Conservation (phyloP, 2,797 vertebrate species). For the Ptychobarbus kaznakovi region DNA sequence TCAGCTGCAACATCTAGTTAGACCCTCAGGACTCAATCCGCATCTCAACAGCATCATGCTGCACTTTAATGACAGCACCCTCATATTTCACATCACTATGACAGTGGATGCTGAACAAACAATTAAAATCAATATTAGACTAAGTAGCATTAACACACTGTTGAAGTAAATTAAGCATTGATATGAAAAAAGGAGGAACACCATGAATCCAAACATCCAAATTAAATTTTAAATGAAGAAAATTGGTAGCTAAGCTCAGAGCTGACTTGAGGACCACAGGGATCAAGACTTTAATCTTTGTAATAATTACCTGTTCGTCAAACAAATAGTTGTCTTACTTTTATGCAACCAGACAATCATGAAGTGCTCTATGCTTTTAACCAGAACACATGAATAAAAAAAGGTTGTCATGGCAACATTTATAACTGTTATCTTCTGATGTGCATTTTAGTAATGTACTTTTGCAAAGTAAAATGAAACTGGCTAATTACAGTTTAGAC, state of each 20-base stretch:
- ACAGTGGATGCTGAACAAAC: neutral
- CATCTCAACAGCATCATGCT: neutral
- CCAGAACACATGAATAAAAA: conserved; percentile 14
- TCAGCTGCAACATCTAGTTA: neutral
- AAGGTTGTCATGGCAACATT: conserved; percentile 26
- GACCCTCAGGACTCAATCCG: neutral
- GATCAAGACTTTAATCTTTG: neutral
- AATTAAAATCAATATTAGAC: neutral
- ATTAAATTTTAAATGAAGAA: neutral
- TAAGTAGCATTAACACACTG: neutral
- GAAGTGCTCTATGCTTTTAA: conserved; percentile 7
- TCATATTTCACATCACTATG: neutral
- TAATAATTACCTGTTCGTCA: conserved; percentile 27
- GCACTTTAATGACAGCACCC: neutral
- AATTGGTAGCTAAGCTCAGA: neutral
- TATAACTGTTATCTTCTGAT: conserved; percentile 3
- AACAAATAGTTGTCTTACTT: conserved; percentile 45
- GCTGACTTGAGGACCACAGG: neutral
- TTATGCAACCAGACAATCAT: neutral
- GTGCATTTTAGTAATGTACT: neutral
- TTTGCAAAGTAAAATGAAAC: conserved; percentile 1
- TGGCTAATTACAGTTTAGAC: neutral
- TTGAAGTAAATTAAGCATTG: neutral
- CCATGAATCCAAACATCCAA: neutral
- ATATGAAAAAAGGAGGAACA: neutral